phyloP scores from a whole-genome alignment of 1,140 invertebrate genomes.

The Drosophila hydei region DNA sequence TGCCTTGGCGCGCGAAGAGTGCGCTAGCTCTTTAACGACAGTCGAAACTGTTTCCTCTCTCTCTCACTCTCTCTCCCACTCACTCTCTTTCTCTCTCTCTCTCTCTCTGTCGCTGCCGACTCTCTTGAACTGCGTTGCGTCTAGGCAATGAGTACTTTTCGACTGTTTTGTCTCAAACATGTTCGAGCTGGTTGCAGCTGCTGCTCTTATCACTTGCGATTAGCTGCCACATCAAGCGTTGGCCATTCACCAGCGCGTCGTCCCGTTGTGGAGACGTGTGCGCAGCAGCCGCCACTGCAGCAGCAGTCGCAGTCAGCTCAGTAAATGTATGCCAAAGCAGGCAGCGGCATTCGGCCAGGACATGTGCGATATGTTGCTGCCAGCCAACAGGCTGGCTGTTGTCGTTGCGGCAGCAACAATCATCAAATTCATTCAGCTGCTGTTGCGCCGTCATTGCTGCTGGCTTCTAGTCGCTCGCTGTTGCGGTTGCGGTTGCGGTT shows the following conservation, averaged over 20 bases:
- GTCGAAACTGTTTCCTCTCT: neutral
- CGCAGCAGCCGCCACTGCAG: conserved; percentile 13
- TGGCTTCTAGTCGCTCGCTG: conserved; percentile 13
- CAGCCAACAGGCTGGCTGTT: neutral
- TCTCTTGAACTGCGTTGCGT: conserved; percentile 24
- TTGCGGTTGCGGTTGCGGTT: conserved; percentile 36
- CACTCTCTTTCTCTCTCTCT: conserved; percentile 2
- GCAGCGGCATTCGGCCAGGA: conserved; percentile 5
- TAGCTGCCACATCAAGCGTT: neutral
- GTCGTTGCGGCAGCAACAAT: conserved; percentile 1
- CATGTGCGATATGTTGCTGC: neutral
- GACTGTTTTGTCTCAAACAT: conserved; percentile 55
- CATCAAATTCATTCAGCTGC: neutral
- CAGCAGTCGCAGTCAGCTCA: conserved; percentile 25
- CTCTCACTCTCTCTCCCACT: neutral
- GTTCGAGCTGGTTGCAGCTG: conserved; percentile 53
- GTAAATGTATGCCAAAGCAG: conserved; percentile 72
- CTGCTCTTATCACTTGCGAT: conserved; percentile 58
- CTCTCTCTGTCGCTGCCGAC: neutral
- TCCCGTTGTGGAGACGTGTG: conserved; percentile 47
- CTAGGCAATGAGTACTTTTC: conserved; percentile 39
- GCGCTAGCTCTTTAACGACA: conserved; percentile 8
- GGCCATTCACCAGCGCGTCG: conserved; percentile 45
- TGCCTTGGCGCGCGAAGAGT: neutral
- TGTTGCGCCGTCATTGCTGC: conserved; percentile 14